Conservation (phyloP, 2,113 vertebrate species). For the Erpornis zantholeuca region DNA sequence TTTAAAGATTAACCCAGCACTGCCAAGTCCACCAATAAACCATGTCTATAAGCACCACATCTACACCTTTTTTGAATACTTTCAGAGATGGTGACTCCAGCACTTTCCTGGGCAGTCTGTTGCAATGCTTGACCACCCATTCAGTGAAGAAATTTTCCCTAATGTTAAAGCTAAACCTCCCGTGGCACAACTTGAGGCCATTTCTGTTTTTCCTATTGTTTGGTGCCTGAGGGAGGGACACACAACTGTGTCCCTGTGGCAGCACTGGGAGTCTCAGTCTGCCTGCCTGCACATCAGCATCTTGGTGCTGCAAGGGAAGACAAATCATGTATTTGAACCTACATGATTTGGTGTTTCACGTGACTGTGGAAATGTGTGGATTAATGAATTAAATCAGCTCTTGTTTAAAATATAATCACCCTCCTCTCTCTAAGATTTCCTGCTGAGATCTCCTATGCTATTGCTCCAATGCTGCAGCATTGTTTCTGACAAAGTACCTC, state of each 20-base stretch:
- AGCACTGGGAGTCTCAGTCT: not conserved
- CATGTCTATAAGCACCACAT: not conserved
- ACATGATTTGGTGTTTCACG: rapidly evolving
- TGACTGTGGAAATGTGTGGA: not conserved
- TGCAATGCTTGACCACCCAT: not conserved
- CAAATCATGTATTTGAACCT: not conserved
- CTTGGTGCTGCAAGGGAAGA: not conserved
- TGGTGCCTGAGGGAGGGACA: too few relatives aligned
- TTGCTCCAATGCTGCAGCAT: not conserved
- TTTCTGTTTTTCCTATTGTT: not conserved
- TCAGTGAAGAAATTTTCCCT: not conserved
- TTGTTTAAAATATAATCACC: not conserved
- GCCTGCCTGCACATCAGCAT: not conserved
- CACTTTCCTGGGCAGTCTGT: not conserved
- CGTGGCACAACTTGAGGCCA: not conserved
- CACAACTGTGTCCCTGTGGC: not conserved
- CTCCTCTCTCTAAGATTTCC: not conserved
- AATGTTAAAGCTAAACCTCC: not conserved
- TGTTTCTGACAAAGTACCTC: not conserved
- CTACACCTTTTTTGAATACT: not conserved
- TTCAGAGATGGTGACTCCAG: not conserved
- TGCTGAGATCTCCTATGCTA: not conserved
- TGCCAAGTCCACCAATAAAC: not conserved
- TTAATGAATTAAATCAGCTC: not conserved
- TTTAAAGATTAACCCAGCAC: not conserved